Percentiles rank a stretch among this genome's conserved stretches.
These are phyloP conservation scores for Cryptocephalus primarius DNA, from an alignment of 2,888 invertebrate genomes.

Conservation along the genomic window DNA sequence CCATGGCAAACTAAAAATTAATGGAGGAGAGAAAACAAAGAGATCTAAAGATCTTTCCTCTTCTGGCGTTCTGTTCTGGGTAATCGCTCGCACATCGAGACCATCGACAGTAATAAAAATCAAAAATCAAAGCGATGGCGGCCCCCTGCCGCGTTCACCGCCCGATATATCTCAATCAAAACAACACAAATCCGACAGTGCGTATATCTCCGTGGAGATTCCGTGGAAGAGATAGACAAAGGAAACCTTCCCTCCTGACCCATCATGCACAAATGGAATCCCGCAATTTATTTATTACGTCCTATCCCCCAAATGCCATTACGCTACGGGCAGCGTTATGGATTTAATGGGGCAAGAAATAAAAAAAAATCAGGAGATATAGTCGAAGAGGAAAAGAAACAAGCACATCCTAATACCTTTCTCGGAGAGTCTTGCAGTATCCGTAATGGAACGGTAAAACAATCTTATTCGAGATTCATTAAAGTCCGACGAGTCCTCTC, in stretches of 20 bases:
- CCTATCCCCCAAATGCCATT: not conserved
- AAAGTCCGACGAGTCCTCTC: no score
- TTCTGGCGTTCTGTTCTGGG: no score
- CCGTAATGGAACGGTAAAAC: no score
- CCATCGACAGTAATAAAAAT: slow-evolving; percentile 1
- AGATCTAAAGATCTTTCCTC: no score
- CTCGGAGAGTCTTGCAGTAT: no score
- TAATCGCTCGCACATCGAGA: no score
- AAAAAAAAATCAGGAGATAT: not conserved
- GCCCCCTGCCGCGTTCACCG: slow-evolving; percentile 18
- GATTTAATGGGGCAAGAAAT: not conserved
- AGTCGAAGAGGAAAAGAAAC: not conserved
- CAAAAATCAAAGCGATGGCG: not conserved
- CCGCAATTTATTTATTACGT: not conserved
- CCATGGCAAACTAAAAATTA: no score
- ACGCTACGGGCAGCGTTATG: not conserved
- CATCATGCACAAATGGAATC: not conserved
- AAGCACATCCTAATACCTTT: no score
- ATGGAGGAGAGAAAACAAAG: no score
- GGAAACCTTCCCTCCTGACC: no score
- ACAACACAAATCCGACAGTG: slow-evolving; percentile 26
- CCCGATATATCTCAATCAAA: slow-evolving; percentile 28
- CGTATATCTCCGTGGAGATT: slow-evolving; percentile 23
- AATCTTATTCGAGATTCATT: no score
- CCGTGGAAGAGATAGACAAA: no score